Evolutionary conservation across 2,113 vertebrate genomes (phyloP).

Genomic region (Cisticola juncidis): DNA sequence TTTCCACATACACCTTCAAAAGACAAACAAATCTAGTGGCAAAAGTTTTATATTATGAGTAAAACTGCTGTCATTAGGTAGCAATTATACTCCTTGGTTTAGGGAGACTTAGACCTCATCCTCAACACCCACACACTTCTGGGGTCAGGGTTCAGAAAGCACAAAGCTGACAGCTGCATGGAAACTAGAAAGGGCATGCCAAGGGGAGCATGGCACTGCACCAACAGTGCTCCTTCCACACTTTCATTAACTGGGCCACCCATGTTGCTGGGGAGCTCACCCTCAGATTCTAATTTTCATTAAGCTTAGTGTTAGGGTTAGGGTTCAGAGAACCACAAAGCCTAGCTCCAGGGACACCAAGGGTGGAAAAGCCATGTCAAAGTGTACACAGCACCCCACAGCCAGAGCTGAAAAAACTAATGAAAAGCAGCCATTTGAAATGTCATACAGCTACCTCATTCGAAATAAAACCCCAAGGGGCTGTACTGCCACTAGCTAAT

Average conservation of each 20-base stretch:
- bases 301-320: neutral
- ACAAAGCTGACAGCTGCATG: neutral
- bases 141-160: neutral
- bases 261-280: neutral
- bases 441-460: neutral
- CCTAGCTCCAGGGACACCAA: neutral
- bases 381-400: neutral
- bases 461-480: neutral
- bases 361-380: neutral
- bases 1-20: neutral
- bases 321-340: neutral
- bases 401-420: neutral
- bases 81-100: neutral
- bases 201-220: neutral
- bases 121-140: neutral
- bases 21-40: neutral
- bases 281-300: neutral
- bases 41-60: neutral
- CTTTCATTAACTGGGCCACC: neutral
- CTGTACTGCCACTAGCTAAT: neutral
- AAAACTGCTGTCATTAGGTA: neutral
- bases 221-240: neutral
- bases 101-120: neutral
- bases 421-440: neutral
- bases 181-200: neutral